A percentile compares a stretch with the other conserved stretches of the same genome.
Conservation (phyloP, 1,140 invertebrate species). For the Chrysopa pallens region DNA sequence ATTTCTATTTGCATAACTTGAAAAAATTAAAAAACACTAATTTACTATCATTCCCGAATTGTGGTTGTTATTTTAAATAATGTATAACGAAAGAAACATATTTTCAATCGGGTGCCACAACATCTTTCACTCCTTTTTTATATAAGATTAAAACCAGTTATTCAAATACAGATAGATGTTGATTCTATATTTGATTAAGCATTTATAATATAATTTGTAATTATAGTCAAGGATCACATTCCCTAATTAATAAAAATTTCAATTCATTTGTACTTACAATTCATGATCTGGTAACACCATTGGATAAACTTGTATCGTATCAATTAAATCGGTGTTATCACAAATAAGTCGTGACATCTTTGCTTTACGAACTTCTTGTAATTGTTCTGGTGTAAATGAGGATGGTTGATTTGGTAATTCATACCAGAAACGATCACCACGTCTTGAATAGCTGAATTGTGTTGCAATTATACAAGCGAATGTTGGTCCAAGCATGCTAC, state of each 20-base stretch:
- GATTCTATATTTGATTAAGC: no score
- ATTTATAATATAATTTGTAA: no score
- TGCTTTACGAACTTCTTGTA: conserved; percentile 75
- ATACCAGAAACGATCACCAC: conserved; percentile 94
- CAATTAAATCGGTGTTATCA: conserved; percentile 85
- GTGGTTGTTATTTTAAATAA: no score
- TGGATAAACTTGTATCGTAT: conserved; percentile 83
- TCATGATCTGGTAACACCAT: conserved; percentile 84
- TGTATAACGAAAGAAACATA: no score
- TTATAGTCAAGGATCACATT: no score
- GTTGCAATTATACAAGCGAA: conserved; percentile 93
- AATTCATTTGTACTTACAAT: conserved; percentile 43
- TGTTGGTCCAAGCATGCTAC: conserved; percentile 83
- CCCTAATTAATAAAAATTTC: background rate
- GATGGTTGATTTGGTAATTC: conserved; percentile 84
- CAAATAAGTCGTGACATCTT: conserved; percentile 79
- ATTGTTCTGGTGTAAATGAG: conserved; percentile 76
- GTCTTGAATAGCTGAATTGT: conserved; percentile 79
- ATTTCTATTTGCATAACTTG: no score
- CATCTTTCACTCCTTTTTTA: no score
- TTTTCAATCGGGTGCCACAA: no score
- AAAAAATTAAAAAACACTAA: no score
- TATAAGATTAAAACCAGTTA: no score
- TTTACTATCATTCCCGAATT: no score
- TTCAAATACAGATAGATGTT: no score